Evolutionary conservation across 2,113 vertebrate genomes (phyloP).

Genomic region (Saguinus imperator): DNA sequence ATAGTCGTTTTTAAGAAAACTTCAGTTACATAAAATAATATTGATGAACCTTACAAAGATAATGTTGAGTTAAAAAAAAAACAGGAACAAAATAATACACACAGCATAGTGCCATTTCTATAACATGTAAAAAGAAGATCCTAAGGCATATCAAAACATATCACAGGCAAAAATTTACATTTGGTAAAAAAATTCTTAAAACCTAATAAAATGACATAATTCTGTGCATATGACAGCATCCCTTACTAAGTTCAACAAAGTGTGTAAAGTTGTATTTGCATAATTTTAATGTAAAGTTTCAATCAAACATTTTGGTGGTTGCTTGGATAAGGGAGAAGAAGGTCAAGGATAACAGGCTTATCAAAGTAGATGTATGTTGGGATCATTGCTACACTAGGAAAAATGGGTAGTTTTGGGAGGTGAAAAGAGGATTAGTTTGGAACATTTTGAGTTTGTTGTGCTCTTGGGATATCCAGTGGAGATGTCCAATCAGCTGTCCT

Average conservation of each 20-base stretch:
- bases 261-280: neutral
- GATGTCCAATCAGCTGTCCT: neutral
- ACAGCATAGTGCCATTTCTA: neutral
- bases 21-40: neutral
- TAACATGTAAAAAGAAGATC: neutral
- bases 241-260: neutral
- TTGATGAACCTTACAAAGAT: neutral
- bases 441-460: neutral
- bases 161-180: neutral
- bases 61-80: neutral
- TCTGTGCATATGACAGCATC: neutral
- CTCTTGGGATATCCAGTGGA: neutral
- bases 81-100: neutral
- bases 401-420: neutral
- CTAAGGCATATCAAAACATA: neutral
- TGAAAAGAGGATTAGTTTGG: neutral
- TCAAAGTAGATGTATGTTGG: neutral
- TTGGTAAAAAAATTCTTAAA: neutral
- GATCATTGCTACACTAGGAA: neutral
- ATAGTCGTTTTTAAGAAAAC: neutral
- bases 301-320: neutral
- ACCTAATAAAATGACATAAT: neutral
- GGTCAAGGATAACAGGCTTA: neutral
- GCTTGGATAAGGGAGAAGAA: neutral
- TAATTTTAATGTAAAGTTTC: neutral